These are phyloP conservation scores for Malacoraja senta DNA, from an alignment of 2,797 vertebrate genomes.

Conservation along the genomic window DNA sequence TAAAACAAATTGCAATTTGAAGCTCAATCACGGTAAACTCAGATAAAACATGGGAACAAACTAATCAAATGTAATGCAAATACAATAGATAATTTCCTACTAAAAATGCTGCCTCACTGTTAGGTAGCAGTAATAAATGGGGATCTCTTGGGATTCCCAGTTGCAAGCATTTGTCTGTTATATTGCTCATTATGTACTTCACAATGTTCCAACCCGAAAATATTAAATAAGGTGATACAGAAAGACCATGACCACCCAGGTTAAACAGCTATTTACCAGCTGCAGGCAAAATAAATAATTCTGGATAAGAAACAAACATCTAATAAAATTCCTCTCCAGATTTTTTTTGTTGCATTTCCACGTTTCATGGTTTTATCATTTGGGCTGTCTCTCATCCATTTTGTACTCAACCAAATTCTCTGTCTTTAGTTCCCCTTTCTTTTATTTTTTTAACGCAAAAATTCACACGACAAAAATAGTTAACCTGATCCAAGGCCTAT, in stretches of 20 bases:
- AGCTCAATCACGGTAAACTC: not conserved
- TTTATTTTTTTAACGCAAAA: not conserved
- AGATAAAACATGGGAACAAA: not conserved
- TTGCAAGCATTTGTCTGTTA: constrained; percentile 8
- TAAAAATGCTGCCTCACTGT: not conserved
- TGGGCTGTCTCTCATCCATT: not conserved
- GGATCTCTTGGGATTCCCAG: not conserved
- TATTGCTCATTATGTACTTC: not conserved
- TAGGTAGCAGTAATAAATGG: not conserved
- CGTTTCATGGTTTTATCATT: not conserved
- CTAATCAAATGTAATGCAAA: not conserved
- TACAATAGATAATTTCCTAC: not conserved
- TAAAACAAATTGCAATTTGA: not conserved
- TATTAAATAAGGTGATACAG: not conserved
- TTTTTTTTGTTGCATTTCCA: not conserved
- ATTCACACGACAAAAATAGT: no score
- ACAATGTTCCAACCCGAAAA: not conserved
- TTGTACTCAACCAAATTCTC: not conserved
- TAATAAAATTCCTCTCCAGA: not conserved
- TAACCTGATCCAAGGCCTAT: no score
- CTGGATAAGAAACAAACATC: not conserved
- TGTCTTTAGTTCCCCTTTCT: not conserved
- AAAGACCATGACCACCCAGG: not conserved
- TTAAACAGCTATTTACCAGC: not conserved
- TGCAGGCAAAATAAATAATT: not conserved